phyloP scores from a whole-genome alignment of 2,797 vertebrate species.

The Mus spretus region DNA sequence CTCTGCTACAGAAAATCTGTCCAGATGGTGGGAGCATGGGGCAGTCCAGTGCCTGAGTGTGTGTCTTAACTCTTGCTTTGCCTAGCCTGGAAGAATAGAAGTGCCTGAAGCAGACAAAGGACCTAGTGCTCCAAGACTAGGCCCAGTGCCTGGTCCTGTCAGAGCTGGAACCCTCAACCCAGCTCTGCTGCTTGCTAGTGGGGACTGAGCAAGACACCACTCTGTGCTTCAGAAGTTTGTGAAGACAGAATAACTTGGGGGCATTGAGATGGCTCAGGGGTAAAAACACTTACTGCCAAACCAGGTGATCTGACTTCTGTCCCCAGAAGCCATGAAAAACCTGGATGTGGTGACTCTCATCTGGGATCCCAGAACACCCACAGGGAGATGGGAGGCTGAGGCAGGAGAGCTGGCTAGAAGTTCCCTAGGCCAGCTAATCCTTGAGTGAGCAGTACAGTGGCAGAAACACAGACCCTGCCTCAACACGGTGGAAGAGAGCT shows the following conservation, averaged over 20 bases:
- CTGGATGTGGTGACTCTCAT: neutral
- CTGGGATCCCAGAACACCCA: neutral
- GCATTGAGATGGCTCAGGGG: too few relatives aligned
- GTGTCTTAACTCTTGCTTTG: neutral
- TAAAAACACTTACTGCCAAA: neutral
- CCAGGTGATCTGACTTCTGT: neutral
- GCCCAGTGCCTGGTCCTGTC: neutral
- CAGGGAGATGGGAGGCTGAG: neutral
- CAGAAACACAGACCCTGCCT: neutral
- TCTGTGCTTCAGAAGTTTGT: neutral
- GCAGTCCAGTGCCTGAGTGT: neutral
- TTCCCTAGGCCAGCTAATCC: neutral
- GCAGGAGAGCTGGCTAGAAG: neutral
- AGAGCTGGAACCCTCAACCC: neutral
- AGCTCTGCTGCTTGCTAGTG: neutral
- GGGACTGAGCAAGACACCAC: too few relatives aligned
- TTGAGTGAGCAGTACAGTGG: neutral
- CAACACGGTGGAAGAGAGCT: neutral
- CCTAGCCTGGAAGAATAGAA: neutral
- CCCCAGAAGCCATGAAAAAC: neutral
- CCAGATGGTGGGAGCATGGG: accelerated
- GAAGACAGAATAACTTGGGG: neutral
- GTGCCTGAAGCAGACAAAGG: neutral
- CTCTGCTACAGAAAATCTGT: neutral
- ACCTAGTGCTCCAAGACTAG: neutral